phyloP scores from a whole-genome alignment of 2,797 vertebrate genomes.

The Enteromius trimaculatus region DNA sequence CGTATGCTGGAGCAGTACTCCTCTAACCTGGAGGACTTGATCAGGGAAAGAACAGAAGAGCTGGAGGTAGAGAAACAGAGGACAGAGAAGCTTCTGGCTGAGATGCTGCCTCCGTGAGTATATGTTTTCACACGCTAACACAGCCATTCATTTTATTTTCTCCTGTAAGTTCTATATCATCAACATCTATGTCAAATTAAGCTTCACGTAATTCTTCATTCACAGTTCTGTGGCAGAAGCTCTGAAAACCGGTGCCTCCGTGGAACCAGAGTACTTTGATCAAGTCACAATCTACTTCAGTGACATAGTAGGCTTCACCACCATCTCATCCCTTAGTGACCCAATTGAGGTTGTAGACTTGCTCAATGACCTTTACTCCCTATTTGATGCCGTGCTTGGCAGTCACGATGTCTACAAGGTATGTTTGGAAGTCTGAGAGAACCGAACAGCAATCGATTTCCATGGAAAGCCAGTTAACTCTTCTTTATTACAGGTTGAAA shows the following conservation, averaged over 20 bases:
- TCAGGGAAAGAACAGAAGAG: conserved; percentile 83
- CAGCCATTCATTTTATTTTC: not conserved
- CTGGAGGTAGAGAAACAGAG: conserved; percentile 85
- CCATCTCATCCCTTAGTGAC: conserved; percentile 92
- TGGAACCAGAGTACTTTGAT: conserved; percentile 92
- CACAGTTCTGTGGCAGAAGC: conserved; percentile 90
- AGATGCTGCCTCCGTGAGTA: conserved; percentile 85
- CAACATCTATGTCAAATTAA: not conserved
- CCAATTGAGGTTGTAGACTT: conserved; percentile 93
- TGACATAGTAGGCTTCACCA: conserved; percentile 92
- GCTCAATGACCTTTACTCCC: conserved; percentile 90
- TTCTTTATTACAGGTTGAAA: conserved; percentile 78
- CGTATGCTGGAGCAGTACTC: conserved; percentile 87
- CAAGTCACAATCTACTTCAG: conserved; percentile 95
- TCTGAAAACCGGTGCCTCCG: conserved; percentile 86
- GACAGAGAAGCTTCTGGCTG: conserved; percentile 82
- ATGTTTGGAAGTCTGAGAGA: conserved; percentile 43
- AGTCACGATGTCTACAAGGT: conserved; percentile 96
- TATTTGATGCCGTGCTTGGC: conserved; percentile 89
- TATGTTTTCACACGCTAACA: not conserved
- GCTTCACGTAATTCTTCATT: not conserved
- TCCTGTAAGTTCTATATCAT: not conserved
- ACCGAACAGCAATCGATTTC: not conserved
- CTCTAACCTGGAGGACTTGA: conserved; percentile 84
- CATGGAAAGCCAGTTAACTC: not conserved